These are phyloP conservation scores for Amniataba percoides DNA, from an alignment of 2,797 vertebrate genomes.

Conservation along the genomic window DNA sequence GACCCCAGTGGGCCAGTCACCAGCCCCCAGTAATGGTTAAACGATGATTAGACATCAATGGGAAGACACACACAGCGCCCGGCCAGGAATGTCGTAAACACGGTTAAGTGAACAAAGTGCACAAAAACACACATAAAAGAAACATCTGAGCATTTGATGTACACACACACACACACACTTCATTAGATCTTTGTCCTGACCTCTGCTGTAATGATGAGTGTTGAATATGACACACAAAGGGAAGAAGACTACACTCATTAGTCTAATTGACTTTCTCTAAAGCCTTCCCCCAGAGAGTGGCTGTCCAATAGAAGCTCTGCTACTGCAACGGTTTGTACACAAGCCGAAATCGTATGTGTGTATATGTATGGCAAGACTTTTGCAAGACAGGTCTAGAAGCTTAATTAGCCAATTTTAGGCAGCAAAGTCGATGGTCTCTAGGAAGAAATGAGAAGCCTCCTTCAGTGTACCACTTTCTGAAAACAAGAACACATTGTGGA, in stretches of 20 bases:
- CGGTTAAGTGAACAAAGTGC: conserved; percentile 19
- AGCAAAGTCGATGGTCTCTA: not conserved
- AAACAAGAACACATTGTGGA: not conserved
- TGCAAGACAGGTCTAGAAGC: too few species aligned
- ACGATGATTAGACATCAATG: conserved; percentile 68
- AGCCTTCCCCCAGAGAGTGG: not conserved
- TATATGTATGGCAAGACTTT: too few species aligned
- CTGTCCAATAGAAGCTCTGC: conserved; percentile 7
- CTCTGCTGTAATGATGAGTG: conserved; percentile 23
- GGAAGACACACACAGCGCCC: conserved; percentile 44
- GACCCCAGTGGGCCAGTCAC: conserved; percentile 46
- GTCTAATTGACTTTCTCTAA: conserved; percentile 24
- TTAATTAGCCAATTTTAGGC: not conserved
- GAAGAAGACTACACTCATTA: conserved; percentile 29
- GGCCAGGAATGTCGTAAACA: conserved; percentile 36
- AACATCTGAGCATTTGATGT: conserved; percentile 2
- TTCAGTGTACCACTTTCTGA: not conserved
- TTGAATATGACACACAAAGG: conserved; percentile 35
- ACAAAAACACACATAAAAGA: conserved; percentile 26
- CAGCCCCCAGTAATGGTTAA: conserved; percentile 63
- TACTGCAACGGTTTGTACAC: not conserved
- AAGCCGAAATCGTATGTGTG: not conserved
- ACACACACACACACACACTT: conserved; percentile 14
- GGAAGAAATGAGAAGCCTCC: not conserved
- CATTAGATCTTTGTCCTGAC: conserved; percentile 32